Base-by-base conservation (phyloP, 2,113 vertebrate species). In the Acrocephalus arundinaceus region DNA sequence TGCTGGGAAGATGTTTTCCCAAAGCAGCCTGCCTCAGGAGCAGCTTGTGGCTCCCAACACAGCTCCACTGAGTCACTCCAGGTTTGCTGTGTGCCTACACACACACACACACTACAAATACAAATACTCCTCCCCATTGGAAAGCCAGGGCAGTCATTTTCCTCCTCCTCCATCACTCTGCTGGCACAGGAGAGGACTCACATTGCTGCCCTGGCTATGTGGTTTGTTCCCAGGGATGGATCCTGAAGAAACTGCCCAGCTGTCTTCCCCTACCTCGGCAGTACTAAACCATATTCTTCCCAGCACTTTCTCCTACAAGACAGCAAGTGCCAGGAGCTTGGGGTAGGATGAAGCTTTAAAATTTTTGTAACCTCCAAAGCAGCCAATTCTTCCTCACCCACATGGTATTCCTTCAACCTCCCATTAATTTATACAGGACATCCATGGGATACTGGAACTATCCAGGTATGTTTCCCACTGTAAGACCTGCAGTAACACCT, bases 151-250 rank as follows among this genome's bases (percentile, higher is more conserved):
- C 23, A 67, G 21, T 25, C 57, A 52, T 49, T n/a, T 57, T 35
- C 30, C 61, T 85, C 70, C 28, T 48, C 71, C 74, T 74, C n/a
- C 59, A 30, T 33, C 17, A 0, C 33, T 65, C 71, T 72, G 22
- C 57, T 5, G 2, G 61, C 52, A 63, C 49, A 80, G 55, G 23
- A 87, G 46, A 77, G 48, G 43, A 33, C 39, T 52, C 33, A 46
- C 46, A 7, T 9, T 71, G 43, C 41, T 35, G 55, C 39, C 15
- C 46, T 57, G 5, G 19, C 21, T 1, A 0, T 14, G 17, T 4
- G 12, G n/a, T 31, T 81, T 27, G 23, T 59, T 48, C 45, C 28
- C 19, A 18, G 28, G 58, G 45, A 76, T 7, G 31, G 45, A 75
- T 59, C 90, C 48, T 2, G 0, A 72, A 76, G 41, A 23, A 91